Conservation (phyloP, 2,888 invertebrate species). For the Dryadula phaetusa region DNA sequence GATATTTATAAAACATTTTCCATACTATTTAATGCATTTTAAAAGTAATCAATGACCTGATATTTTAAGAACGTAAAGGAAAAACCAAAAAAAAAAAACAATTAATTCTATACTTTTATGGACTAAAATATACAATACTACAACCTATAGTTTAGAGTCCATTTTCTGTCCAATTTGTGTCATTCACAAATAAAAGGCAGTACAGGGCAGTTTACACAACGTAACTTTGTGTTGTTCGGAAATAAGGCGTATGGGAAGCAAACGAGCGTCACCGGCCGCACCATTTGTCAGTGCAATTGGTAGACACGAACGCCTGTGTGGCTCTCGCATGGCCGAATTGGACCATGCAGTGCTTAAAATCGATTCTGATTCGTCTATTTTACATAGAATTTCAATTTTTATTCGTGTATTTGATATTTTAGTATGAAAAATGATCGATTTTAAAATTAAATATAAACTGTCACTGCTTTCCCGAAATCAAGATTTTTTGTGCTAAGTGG, state of each 20-base stretch:
- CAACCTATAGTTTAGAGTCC: too few species aligned
- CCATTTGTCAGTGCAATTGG: slow-evolving; percentile 34
- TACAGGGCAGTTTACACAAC: slow-evolving; percentile 3
- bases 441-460: too few species aligned
- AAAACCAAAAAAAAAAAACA: too few species aligned
- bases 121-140: too few species aligned
- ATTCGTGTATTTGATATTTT: background rate
- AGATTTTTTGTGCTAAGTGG: too few species aligned
- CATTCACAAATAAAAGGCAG: slow-evolving; percentile 3
- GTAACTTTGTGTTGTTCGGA: slow-evolving; percentile 16
- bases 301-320: slow-evolving; percentile 2
- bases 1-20: too few species aligned
- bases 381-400: background rate
- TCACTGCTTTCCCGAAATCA: too few species aligned
- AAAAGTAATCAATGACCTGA: too few species aligned
- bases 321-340: slow-evolving; percentile 12
- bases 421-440: too few species aligned
- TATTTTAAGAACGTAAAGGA: too few species aligned
- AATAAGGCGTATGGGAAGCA: slow-evolving; percentile 28
- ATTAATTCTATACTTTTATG: too few species aligned
- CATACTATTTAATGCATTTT: too few species aligned
- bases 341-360: background rate
- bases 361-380: background rate
- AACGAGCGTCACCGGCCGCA: slow-evolving; percentile 30
- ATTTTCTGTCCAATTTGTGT: background rate